A percentile compares a stretch with the other conserved stretches of the same genome.
These are phyloP conservation scores for Drosophila pseudotakahashii DNA, from an alignment of 2,888 invertebrate genomes.

Conservation along the genomic window DNA sequence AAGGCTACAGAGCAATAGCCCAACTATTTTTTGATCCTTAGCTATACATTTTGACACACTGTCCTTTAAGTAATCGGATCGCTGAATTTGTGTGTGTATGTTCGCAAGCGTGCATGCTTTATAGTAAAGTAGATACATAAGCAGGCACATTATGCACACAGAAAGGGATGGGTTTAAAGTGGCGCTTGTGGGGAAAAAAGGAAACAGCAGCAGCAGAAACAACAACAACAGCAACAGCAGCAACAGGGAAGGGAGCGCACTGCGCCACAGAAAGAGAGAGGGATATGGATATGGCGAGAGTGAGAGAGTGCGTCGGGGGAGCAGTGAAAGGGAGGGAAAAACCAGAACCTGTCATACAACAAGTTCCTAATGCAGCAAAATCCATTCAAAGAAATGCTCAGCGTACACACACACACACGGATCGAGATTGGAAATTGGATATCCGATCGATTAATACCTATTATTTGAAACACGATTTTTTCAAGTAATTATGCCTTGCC, in stretches of 20 bases:
- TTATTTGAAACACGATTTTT: background rate
- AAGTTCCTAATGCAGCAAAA: slow-evolving; percentile 72
- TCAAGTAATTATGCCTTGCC: no score
- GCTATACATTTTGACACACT: slow-evolving; percentile 34
- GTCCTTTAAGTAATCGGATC: slow-evolving; percentile 65
- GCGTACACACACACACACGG: slow-evolving; percentile 36
- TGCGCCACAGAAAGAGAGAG: slow-evolving; percentile 27
- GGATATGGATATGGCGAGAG: slow-evolving; percentile 18
- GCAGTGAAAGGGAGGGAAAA: slow-evolving; percentile 33
- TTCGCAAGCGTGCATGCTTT: slow-evolving; percentile 52
- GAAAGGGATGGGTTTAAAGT: slow-evolving; percentile 73
- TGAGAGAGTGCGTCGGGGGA: slow-evolving; percentile 24
- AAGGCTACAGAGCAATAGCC: background rate
- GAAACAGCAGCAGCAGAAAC: slow-evolving; percentile 43
- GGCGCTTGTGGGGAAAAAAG: slow-evolving; percentile 64
- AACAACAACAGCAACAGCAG: slow-evolving; percentile 31
- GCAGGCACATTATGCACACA: slow-evolving; percentile 71
- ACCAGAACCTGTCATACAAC: slow-evolving; percentile 58
- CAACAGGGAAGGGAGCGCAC: slow-evolving; percentile 24
- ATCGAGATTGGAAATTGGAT: background rate
- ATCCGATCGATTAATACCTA: slow-evolving; percentile 20
- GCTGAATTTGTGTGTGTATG: slow-evolving; percentile 11
- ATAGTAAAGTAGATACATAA: slow-evolving; percentile 75
- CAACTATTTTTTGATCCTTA: background rate
- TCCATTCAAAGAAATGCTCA: slow-evolving; percentile 70